Base-by-base conservation (phyloP, 1,140 invertebrate genomes). In the Cydia amplana region DNA sequence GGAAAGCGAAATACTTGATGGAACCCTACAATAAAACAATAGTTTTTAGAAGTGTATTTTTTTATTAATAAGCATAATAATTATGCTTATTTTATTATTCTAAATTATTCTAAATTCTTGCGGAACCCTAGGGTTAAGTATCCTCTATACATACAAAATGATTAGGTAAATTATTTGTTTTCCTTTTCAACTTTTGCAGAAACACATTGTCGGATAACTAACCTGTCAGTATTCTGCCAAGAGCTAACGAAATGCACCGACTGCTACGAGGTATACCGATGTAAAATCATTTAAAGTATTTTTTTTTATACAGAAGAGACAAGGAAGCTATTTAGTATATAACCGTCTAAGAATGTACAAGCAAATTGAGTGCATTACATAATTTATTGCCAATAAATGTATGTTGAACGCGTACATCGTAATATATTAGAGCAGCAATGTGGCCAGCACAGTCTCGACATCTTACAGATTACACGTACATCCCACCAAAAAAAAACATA, bases 371-470 rank as follows among this genome's bases (percentile, higher is more conserved):
- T 67, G 64, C 64, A 67, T 67, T 32, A n/a, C 0, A 64, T 16
- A 36, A 32, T 67, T 67, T 67, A 67, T 32, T 36, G 28, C 28
- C 64, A 67, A 67, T 67, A 67, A 67, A 67, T 67, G 28, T 67
- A 32, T 67, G 64, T 67, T n/a, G 28, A 67, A 16, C 14, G 16
- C 46, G 25, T 25, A 10, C 14, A 23, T 65, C 64, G 23, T n/a
- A n/a, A n/a, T 67, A 67, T 16, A 36, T 67, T 28, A 32, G 28
- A 32, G 6, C 12, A 55, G 16, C 64, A 32, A 32, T n/a, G 28
- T 32, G 16, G 55, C 2, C 23, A n/a, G 63, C 63, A 18, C n/a
- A 18, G 51, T 55, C 51, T 55, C 18, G 51, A 55, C 51, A 18
- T 55, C 51, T 18, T 9, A n/a, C 51, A 55, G n/a, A 55, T 18